Base-by-base conservation (phyloP, 2,113 vertebrate species). In the Typhlomys cinereus region DNA sequence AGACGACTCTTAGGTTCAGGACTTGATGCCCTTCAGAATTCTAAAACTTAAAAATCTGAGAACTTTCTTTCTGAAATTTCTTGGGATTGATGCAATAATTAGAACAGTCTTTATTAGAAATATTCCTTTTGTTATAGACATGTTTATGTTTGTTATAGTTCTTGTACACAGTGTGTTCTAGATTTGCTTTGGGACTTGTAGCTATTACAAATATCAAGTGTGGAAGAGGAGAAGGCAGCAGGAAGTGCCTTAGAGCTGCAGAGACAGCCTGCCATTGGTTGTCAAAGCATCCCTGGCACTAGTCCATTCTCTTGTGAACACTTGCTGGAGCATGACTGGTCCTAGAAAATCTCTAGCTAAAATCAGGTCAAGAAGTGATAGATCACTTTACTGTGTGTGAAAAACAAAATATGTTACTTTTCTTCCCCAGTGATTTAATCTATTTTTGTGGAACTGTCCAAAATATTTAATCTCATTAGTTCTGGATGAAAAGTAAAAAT, bases 1-100 rank as follows among this genome's bases (percentile, higher is more conserved):
- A 93, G 25, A 94, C 92, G 12, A 80, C 34, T 48, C 34, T 89
- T 11, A 36, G 27, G 27, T 85, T 82, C n/a, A n/a, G n/a, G n/a
- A n/a, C 31, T 66, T 74, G 20, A 13, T 34, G 6, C 59, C 89
- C 17, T 81, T 91, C 61, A 20, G 71, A 85, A 46, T 11, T 44
- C 36, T 41, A 39, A 74, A 73, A 67, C 9, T 54, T 70, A 57
- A 64, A 91, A n/a, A 39, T 34, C 67, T 79, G 23, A 89, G 18
- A 70, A 46, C n/a, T n/a, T 34, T 92, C 44, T 69, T 69, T 80
- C 25, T 34, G 86, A 85, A 3, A 36, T 46, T 84, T 89, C 44
- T 93, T 61, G 12, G 2, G 25, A 29, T 71, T 74, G 41, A 75
- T n/a, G 7, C 9, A 70, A 25, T 85, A n/a, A n/a, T 54, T 89